Conservation (phyloP, 2,113 vertebrate genomes). For the Ammospiza caudacuta region DNA sequence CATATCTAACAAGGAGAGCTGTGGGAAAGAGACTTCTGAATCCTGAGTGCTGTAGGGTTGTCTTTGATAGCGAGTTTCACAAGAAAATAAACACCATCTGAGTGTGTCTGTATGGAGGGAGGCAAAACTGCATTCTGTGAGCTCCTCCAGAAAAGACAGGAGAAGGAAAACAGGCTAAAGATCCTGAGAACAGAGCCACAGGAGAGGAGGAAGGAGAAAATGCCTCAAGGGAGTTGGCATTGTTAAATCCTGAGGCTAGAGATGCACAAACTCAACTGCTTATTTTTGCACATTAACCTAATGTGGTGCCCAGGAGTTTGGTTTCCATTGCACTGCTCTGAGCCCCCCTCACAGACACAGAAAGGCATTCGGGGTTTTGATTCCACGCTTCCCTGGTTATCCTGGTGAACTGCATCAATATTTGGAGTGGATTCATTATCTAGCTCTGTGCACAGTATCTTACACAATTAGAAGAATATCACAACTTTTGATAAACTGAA, state of each 20-base stretch:
- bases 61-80: neutral
- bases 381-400: neutral
- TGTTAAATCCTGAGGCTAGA: neutral
- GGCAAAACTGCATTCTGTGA: neutral
- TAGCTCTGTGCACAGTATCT: neutral
- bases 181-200: neutral
- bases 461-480: neutral
- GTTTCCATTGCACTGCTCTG: neutral
- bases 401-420: accelerated
- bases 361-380: neutral
- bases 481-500: neutral
- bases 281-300: neutral
- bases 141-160: neutral
- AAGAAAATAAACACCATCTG: neutral
- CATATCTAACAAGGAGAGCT: neutral
- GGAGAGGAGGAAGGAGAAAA: neutral
- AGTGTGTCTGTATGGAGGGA: neutral
- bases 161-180: neutral
- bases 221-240: neutral
- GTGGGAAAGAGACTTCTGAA: neutral
- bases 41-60: neutral
- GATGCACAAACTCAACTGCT: neutral
- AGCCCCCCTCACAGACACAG: neutral
- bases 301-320: neutral
- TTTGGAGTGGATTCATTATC: neutral